These are phyloP conservation scores for Megaceryle torquata DNA, from an alignment of 2,113 vertebrate genomes.

Conservation along the genomic window DNA sequence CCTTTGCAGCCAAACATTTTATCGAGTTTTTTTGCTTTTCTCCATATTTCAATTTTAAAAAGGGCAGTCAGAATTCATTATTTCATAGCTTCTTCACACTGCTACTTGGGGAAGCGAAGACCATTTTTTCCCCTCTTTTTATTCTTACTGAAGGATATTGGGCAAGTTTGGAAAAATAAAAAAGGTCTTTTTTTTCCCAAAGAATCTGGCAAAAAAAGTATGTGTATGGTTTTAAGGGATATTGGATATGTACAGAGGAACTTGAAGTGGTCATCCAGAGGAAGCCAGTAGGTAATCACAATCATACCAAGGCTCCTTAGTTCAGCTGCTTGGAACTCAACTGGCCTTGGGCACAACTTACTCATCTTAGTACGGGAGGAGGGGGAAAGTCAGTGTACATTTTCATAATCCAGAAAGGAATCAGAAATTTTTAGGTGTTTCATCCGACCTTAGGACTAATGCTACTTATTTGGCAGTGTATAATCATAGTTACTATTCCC, in stretches of 20 bases:
- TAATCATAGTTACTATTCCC: background rate
- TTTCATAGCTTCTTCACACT: background rate
- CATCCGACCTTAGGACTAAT: background rate
- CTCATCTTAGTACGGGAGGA: background rate
- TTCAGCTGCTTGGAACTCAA: background rate
- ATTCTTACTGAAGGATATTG: background rate
- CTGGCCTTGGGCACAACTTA: background rate
- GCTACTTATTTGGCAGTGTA: background rate
- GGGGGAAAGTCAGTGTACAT: background rate
- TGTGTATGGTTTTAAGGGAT: background rate
- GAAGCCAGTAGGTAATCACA: background rate
- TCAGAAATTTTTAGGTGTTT: background rate
- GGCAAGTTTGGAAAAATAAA: background rate
- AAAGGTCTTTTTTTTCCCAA: background rate
- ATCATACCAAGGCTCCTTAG: background rate
- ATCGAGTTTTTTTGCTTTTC: background rate
- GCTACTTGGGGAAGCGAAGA: background rate
- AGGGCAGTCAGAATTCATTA: background rate
- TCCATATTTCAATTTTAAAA: background rate
- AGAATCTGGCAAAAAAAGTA: background rate
- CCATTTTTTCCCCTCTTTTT: background rate
- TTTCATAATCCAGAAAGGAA: conserved; percentile 47
- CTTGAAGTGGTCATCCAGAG: background rate
- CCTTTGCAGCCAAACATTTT: background rate
- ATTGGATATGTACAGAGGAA: background rate